These are phyloP conservation scores for Spodoptera littoralis DNA, from an alignment of 2,888 invertebrate species.

Conservation along the genomic window DNA sequence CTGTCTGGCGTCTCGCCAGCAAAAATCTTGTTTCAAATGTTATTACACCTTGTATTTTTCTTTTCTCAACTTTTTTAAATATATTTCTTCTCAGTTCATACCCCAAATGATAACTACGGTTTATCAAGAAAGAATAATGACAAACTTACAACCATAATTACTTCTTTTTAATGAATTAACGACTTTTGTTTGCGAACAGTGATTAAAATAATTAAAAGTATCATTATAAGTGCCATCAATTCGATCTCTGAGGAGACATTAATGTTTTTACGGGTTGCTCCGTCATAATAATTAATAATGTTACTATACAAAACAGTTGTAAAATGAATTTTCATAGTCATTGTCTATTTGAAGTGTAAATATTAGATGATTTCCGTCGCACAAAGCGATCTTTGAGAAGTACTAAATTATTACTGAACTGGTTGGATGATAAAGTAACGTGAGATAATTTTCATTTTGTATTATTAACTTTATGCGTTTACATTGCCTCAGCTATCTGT, in stretches of 20 bases:
- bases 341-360: conserved; percentile 33
- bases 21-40: conserved; percentile 35
- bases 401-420: too few relatives aligned
- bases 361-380: background rate
- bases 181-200: conserved; percentile 82
- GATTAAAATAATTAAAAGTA: conserved; percentile 88
- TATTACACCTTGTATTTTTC: conserved; percentile 5
- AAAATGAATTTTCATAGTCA: conserved; percentile 55
- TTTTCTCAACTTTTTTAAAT: background rate
- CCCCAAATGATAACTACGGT: conserved; percentile 33
- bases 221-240: conserved; percentile 87
- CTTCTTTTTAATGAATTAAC: conserved; percentile 86
- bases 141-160: conserved; percentile 70
- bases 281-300: conserved; percentile 77
- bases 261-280: conserved; percentile 80
- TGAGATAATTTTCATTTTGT: too few relatives aligned
- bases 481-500: too few relatives aligned
- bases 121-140: conserved; percentile 59
- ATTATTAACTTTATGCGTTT: too few relatives aligned
- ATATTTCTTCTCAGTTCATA: conserved; percentile 19
- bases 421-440: too few relatives aligned
- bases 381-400: background rate
- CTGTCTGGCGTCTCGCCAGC: conserved; percentile 54
- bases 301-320: conserved; percentile 72
- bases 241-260: conserved; percentile 85